Conservation (phyloP, 2,888 invertebrate genomes). For the Pachydiplax longipennis region DNA sequence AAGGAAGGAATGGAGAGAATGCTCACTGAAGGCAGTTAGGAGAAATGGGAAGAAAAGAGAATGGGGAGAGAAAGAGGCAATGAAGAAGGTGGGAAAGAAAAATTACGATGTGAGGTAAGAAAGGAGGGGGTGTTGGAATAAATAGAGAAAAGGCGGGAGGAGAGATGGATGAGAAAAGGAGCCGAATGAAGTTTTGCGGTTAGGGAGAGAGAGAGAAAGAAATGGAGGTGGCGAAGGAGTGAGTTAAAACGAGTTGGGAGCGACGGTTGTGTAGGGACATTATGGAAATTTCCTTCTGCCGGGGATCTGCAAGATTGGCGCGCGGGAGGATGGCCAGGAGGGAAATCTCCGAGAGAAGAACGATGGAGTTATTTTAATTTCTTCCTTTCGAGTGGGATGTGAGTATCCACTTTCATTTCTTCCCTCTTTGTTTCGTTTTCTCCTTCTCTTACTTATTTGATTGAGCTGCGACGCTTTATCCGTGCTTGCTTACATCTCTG, state of each 20-base stretch:
- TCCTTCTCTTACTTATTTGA: not conserved
- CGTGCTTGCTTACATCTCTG: not conserved
- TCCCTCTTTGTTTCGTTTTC: not conserved
- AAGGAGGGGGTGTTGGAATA: no score
- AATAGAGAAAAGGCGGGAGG: not conserved
- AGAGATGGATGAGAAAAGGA: not conserved
- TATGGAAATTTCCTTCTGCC: conserved; percentile 38
- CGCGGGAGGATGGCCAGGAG: not conserved
- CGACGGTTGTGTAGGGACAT: conserved; percentile 25
- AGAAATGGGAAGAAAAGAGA: no score
- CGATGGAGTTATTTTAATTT: conserved; percentile 30
- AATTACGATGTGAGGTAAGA: no score
- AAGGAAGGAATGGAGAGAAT: no score
- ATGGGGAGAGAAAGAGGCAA: no score
- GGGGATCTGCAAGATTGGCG: conserved; percentile 38
- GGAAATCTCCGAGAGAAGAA: not conserved
- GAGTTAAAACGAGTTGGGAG: not conserved
- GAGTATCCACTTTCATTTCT: not conserved
- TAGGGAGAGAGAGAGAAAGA: not conserved
- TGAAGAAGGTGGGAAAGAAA: no score
- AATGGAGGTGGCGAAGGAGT: not conserved
- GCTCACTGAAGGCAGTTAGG: no score
- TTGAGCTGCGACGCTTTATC: not conserved
- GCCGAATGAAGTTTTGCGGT: not conserved
- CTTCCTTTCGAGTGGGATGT: not conserved